A percentile compares a stretch with the other conserved stretches of the same genome.
Conservation (phyloP, 2,113 vertebrate genomes). For the Lophotis ruficrista region DNA sequence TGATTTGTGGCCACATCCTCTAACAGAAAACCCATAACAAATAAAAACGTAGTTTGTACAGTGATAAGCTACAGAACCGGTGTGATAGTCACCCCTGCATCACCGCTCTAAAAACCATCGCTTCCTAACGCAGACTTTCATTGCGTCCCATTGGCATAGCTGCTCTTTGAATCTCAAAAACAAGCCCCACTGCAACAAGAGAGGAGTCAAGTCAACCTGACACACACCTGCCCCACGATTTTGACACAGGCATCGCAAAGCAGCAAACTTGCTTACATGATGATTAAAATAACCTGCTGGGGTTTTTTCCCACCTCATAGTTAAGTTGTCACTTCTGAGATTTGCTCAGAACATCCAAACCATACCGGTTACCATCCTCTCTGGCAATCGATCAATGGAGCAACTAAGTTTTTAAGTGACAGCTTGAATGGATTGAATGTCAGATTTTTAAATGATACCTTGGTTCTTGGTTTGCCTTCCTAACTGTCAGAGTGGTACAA, state of each 20-base stretch:
- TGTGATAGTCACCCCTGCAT: not conserved
- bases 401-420: not conserved
- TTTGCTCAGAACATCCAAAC: not conserved
- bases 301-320: not conserved
- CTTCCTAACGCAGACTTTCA: not conserved
- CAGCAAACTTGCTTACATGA: not conserved
- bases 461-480: not conserved
- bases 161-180: not conserved
- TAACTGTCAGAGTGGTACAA: not conserved
- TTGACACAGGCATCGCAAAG: not conserved
- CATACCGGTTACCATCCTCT: not conserved
- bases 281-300: constrained; percentile 9
- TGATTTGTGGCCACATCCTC: constrained; percentile 38
- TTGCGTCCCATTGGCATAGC: not conserved
- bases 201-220: not conserved
- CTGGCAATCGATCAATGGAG: not conserved
- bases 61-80: not conserved
- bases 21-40: constrained; percentile 15
- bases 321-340: not conserved
- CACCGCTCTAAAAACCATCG: not conserved
- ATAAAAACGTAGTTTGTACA: not conserved
- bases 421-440: not conserved
- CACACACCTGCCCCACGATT: not conserved
- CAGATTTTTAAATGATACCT: not conserved
- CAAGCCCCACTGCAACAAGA: not conserved